These are phyloP conservation scores for Cinclus cinclus DNA, from an alignment of 2,113 vertebrate genomes.

Conservation along the genomic window DNA sequence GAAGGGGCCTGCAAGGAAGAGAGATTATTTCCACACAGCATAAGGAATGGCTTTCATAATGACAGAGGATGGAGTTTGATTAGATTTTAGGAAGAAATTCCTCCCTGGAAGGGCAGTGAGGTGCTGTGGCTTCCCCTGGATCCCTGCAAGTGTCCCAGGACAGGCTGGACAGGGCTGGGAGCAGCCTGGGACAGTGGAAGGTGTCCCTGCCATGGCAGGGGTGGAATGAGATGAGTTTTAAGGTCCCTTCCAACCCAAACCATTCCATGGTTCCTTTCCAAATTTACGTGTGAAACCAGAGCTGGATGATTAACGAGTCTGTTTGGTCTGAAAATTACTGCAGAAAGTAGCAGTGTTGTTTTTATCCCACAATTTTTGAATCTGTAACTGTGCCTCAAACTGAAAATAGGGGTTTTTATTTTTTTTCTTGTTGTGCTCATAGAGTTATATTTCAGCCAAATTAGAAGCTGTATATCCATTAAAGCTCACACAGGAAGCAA, in stretches of 20 bases:
- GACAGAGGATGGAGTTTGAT: fast-evolving
- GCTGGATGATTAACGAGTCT: neutral
- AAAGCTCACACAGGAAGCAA: neutral
- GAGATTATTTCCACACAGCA: fast-evolving
- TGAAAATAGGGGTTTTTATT: neutral
- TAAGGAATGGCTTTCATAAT: neutral
- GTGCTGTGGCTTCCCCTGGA: neutral
- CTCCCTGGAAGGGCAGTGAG: fast-evolving
- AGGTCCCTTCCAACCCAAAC: neutral
- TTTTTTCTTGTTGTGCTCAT: fast-evolving
- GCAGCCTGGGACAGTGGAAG: fast-evolving
- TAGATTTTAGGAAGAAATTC: neutral
- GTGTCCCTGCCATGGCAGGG: neutral
- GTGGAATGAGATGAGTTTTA: neutral
- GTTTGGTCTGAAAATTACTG: neutral
- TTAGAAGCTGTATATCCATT: neutral
- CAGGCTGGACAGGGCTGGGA: neutral
- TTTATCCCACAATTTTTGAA: neutral
- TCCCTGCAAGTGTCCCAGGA: neutral
- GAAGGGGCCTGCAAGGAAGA: neutral
- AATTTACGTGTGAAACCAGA: too few species aligned
- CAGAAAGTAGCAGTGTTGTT: neutral
- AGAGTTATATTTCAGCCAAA: neutral
- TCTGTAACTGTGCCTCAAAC: neutral
- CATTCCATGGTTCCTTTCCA: neutral